phyloP scores from a whole-genome alignment of 2,888 invertebrate species.

The Marasmarcha lunaedactyla region DNA sequence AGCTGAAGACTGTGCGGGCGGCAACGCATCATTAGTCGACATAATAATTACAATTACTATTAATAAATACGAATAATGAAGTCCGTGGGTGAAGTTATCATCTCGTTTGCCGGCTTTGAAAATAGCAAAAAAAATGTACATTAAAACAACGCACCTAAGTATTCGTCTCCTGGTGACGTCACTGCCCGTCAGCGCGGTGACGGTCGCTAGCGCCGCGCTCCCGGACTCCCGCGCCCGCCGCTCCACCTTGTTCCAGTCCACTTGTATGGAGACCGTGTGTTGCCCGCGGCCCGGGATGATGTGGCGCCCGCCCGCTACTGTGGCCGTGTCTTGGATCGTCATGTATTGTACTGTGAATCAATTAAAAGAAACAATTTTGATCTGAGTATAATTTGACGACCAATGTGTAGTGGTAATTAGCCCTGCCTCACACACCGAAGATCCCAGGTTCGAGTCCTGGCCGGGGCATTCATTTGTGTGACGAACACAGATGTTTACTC shows the following conservation, averaged over 20 bases:
- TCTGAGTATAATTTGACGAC: neutral
- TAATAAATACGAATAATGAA: too few species aligned
- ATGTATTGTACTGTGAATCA: constrained; percentile 40
- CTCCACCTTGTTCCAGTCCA: constrained; percentile 44
- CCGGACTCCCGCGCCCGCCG: constrained; percentile 27
- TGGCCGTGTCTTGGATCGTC: constrained; percentile 21
- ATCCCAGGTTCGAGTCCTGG: too few species aligned
- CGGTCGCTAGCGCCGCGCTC: constrained; percentile 34
- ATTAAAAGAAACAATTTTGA: neutral
- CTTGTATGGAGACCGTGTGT: constrained; percentile 28
- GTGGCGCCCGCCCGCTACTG: constrained; percentile 25
- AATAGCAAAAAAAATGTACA: too few species aligned
- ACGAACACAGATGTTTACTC: too few species aligned
- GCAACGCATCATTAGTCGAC: too few species aligned
- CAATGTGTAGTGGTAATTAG: too few species aligned
- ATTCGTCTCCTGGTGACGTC: constrained; percentile 44
- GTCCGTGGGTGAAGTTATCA: too few species aligned
- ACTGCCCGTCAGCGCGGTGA: constrained; percentile 44
- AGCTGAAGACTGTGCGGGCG: too few species aligned
- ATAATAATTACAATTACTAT: too few species aligned
- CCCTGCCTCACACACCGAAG: too few species aligned
- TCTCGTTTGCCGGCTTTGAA: too few species aligned
- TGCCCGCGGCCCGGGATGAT: constrained; percentile 28
- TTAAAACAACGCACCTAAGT: constrained; percentile 42
- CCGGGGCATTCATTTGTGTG: too few species aligned